Evolutionary conservation across 2,888 invertebrate genomes (phyloP), one percentile per base, ranked within the genome.

Genomic region (Amphipyra tragopoginis): DNA sequence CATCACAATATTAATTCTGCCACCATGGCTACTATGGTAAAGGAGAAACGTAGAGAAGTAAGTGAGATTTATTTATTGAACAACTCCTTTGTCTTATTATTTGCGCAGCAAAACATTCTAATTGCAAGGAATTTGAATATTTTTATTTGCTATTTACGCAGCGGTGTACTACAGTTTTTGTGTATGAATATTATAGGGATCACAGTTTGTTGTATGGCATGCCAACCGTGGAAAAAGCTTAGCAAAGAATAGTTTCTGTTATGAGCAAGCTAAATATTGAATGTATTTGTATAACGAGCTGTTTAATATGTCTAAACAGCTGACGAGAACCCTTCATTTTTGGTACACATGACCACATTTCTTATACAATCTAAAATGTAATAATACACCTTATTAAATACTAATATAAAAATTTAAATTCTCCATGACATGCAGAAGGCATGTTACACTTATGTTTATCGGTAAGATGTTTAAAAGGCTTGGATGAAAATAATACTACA

Each of bases 21-120:
- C 44, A 60, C 52, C 54, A 93, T 93, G 93, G 93, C 93, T 68
- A 91, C 93, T 47, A 88, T 93, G 89, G 77, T 91, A 10, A 94
- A 92, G 78, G 93, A 92, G 70, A 93, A 93, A 84, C 86, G 86
- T 26, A 86, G 81, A 68, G 88, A 90, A 79, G 93, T 93, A 86
- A 63, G 84, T 80, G 42, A 50, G 26, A 52, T 59, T 36, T 53
- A 26, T 53, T 5, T 7, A 38, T 39, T 36, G 43, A 58, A 64
- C 53, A 44, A 47, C 53, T 53, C 61, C 63, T 72, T 79, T 82
- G 72, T 75, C 71, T 63, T 21, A 21, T 21, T 58, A 55, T 79
- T 66, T 70, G 39, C 79, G 79, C 73, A 72, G 60, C 40, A 52
- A 48, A 64, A 71, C 44, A 52, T 44, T 42, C 10, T 14, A 40